Base-by-base conservation (phyloP, 2,888 invertebrate genomes). In the Apodemia mormo region DNA sequence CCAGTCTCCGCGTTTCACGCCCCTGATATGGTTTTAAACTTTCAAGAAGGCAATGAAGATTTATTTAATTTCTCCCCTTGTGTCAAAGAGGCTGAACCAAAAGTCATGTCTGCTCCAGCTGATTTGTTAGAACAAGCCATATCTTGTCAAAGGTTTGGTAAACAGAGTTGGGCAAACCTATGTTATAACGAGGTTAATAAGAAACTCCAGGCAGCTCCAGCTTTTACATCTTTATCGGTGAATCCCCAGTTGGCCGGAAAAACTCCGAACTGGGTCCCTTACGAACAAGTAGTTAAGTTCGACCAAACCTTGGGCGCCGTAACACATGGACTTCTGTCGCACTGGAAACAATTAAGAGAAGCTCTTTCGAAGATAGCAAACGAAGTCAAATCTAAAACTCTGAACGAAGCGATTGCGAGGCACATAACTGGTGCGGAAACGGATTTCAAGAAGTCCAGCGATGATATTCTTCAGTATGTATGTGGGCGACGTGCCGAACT, bases 401-500 rank as follows among this genome's bases (percentile, higher is more conserved):
- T 56, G 29, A 70, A n/a, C 14, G 69, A 69, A 67, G 67, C 69
- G n/a, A 69, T 71, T 65, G 8, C 64, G 8, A 70, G 66, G 54
- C 68, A 70, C 29, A 52, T 67, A 29, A 49, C 49, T 49, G 49
- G 49, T 14, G 5, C 14, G 14, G 49, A 49, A 7, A 49, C 49
- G 2, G 49, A 6, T 6, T 49, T 33, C 5, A 33, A 33, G 5
- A 33, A 33, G 5, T 33, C 33, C 4, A 33, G 33, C 33, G 49
- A 49, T 14, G 49, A 49, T 7, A 12, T 49, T 12, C 49, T 49
- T 12, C 49, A 49, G 12, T 49, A 49, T 49, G 7, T 49, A 12
- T 49, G 49, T 49, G 49, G 49, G 2, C 9, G 49, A 2, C 10
- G 49, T 3, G 49, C 49, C 12, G 49, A 49, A 49, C 10, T 14